Evolutionary conservation across 2,888 invertebrate species (phyloP).

Genomic region (Diaperis boleti): DNA sequence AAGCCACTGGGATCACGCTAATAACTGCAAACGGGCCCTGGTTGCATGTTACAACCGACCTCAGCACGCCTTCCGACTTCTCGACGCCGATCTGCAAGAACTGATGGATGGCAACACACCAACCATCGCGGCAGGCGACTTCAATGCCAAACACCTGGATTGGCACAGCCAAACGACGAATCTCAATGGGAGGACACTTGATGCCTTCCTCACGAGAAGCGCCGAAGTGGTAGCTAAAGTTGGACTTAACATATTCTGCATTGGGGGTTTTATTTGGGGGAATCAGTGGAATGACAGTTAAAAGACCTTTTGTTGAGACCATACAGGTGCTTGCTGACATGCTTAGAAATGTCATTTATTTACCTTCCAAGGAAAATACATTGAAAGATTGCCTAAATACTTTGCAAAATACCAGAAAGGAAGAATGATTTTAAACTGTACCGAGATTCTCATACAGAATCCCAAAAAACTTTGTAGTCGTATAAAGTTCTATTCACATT

Average conservation of each 20-base stretch:
- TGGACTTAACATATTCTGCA: background rate
- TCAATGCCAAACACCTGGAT: too few species aligned
- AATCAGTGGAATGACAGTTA: background rate
- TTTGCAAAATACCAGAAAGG: background rate
- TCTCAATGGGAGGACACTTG: too few species aligned
- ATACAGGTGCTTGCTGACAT: background rate
- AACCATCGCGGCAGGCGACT: too few species aligned
- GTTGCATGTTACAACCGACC: too few species aligned
- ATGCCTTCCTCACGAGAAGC: too few species aligned
- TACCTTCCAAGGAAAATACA: background rate
- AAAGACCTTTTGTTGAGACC: background rate
- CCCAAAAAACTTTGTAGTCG: background rate
- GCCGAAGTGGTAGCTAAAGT: too few species aligned
- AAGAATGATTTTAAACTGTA: background rate
- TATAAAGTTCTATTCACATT: background rate
- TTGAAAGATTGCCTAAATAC: background rate
- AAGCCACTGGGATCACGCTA: too few species aligned
- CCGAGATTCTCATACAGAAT: background rate
- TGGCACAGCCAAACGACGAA: too few species aligned
- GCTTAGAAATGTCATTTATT: background rate
- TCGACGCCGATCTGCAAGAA: too few species aligned
- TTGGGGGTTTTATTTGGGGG: background rate
- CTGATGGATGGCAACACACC: too few species aligned
- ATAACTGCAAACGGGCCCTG: too few species aligned
- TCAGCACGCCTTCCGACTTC: too few species aligned